Evolutionary conservation across 2,888 invertebrate species (phyloP).

Genomic region (Myopa tessellatipennis): DNA sequence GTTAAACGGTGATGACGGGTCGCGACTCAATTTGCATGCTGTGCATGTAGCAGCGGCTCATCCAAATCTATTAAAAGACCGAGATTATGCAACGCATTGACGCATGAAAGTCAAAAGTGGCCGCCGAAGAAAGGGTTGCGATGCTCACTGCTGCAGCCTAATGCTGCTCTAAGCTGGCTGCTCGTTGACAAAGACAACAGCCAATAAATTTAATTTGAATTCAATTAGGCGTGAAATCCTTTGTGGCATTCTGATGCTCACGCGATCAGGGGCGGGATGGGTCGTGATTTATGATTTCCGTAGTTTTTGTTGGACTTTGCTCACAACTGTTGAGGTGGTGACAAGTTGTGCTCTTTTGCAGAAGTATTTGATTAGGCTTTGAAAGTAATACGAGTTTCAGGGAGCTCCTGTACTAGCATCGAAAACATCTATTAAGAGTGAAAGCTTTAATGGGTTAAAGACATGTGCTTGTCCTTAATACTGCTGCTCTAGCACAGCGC

Average conservation of each 20-base stretch:
- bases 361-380: too few relatives aligned
- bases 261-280: conserved; percentile 2
- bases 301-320: background rate
- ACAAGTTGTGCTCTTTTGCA: too few relatives aligned
- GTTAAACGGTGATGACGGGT: conserved; percentile 63
- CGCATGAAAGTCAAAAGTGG: conserved; percentile 50
- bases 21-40: conserved; percentile 46
- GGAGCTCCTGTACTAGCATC: too few relatives aligned
- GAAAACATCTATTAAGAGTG: too few relatives aligned
- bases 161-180: background rate
- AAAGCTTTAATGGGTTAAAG: too few relatives aligned
- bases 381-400: too few relatives aligned
- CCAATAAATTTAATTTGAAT: conserved; percentile 46
- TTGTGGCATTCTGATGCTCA: conserved; percentile 3
- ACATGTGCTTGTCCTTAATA: too few relatives aligned
- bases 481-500: too few relatives aligned
- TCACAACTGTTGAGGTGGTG: too few relatives aligned
- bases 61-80: conserved; percentile 28
- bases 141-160: background rate
- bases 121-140: conserved; percentile 6
- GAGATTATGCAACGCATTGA: conserved; percentile 48
- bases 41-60: conserved; percentile 19
- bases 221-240: conserved; percentile 39
- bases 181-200: conserved; percentile 26
- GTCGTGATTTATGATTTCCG: conserved; percentile 28